Evolutionary conservation across 2,888 invertebrate genomes (phyloP).

Genomic region (Nephrotoma flavescens): DNA sequence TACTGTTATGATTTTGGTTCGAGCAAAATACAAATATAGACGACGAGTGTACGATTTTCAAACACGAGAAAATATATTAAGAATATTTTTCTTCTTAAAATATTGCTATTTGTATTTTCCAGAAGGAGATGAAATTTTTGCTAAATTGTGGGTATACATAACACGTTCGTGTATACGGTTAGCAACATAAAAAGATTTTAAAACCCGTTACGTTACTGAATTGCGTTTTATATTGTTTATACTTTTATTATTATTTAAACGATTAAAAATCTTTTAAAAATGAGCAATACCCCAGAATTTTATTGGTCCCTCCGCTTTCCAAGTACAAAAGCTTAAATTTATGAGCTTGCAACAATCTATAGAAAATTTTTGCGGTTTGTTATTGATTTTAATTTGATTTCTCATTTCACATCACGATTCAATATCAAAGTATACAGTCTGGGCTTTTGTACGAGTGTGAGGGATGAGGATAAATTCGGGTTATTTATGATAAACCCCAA

Average conservation of each 20-base stretch:
- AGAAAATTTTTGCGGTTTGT: neutral
- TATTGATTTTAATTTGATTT: neutral
- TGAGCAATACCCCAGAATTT: neutral
- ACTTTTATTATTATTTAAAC: neutral
- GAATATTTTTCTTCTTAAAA: neutral
- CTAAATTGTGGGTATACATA: neutral
- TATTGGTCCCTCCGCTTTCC: neutral
- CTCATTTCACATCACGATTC: neutral
- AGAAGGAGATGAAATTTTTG: neutral
- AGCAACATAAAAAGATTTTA: neutral
- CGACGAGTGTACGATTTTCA: neutral
- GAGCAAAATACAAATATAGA: neutral
- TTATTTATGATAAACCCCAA: neutral
- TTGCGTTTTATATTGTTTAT: neutral
- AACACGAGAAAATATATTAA: neutral
- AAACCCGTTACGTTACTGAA: neutral
- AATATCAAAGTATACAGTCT: neutral
- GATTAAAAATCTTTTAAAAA: neutral
- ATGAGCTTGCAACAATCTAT: neutral
- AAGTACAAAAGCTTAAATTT: neutral
- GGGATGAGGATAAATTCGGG: neutral
- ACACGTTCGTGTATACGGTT: neutral
- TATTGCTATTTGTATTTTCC: neutral
- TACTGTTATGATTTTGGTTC: neutral
- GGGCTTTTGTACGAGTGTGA: neutral